Evolutionary conservation across 1,140 invertebrate species (phyloP), one percentile per base, ranked within the genome.

Genomic region (Hypsibius dujardini): DNA sequence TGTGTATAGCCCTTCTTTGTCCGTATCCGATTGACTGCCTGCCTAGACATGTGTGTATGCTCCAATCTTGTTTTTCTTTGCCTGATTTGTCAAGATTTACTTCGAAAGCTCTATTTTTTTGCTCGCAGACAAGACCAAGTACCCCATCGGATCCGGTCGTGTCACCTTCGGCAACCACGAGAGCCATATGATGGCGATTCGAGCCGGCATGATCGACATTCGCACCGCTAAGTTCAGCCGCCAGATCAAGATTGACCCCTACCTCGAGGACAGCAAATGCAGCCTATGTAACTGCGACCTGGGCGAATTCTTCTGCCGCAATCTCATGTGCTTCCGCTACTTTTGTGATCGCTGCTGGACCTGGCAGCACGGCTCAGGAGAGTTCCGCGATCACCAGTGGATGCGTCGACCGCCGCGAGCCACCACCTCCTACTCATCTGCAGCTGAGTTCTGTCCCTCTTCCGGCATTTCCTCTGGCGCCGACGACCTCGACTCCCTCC

Each of bases 41-140:
- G 28, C 28, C 28, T 28, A 28, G 28, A 28, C 28, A 28, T 28
- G 28, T 28, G 28, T 28, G 28, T 28, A 28, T 28, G 28, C 28
- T 28, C 28, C 0, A 28, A 28, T 28, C 28, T 28, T 28, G 28
- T 28, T 28, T 28, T 28, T 28, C 28, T 28, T 28, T 28, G n/a
- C 0, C 50, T 56, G 50, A 56, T 12, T 56, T 56, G 0, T 56
- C 0, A 56, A 12, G 7, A 56, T n/a, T 56, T n/a, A 56, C 50
- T 56, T n/a, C 7, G n/a, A 56, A 12, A 12, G 50, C 50, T 56
- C 7, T 12, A n/a, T 56, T 56, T 7, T 12, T n/a, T 56, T 56
- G 50, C 7, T 98, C 79, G 96, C 92, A 1, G 95, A 98, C 78
- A 96, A 95, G 80, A 85, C 90, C 80, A 97, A 95, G 78, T 98